A percentile compares a stretch with the other conserved stretches of the same genome.
These are phyloP conservation scores for Cherax destructor DNA, from an alignment of 1,140 invertebrate genomes.

Conservation along the genomic window DNA sequence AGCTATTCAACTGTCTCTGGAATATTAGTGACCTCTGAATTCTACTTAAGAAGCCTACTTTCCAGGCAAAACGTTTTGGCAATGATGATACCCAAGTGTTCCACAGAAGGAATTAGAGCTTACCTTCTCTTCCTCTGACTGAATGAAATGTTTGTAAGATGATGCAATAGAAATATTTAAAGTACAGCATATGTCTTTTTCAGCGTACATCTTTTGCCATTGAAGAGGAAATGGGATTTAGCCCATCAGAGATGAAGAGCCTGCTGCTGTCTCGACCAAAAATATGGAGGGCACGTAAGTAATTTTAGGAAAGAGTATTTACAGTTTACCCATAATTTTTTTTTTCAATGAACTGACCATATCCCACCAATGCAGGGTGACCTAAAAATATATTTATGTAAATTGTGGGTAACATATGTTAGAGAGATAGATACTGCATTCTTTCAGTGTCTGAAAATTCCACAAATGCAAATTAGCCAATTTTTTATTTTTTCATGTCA, in stretches of 20 bases:
- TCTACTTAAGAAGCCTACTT: no score
- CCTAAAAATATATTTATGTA: background rate
- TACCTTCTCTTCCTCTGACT: no score
- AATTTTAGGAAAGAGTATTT: background rate
- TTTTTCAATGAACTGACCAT: background rate
- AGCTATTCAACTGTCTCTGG: no score
- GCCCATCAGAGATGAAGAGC: constrained; percentile 42
- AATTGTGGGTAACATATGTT: background rate
- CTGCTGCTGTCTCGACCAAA: constrained; percentile 42
- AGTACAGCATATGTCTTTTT: background rate
- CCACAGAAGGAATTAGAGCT: no score
- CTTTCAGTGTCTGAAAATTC: no score
- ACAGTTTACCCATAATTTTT: background rate
- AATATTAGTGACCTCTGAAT: no score
- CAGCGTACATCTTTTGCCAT: constrained; percentile 46
- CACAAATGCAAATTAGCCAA: no score
- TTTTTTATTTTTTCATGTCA: no score
- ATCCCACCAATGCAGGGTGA: no score
- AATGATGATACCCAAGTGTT: no score
- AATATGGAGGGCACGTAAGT: constrained; percentile 31
- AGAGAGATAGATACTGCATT: background rate
- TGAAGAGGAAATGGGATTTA: constrained; percentile 54
- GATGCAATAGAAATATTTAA: background rate
- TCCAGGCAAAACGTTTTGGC: no score
- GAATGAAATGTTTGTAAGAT: no score